Evolutionary conservation across 1,140 invertebrate genomes (phyloP), one percentile per base, ranked within the genome.

Genomic region (Drosophila simulans): DNA sequence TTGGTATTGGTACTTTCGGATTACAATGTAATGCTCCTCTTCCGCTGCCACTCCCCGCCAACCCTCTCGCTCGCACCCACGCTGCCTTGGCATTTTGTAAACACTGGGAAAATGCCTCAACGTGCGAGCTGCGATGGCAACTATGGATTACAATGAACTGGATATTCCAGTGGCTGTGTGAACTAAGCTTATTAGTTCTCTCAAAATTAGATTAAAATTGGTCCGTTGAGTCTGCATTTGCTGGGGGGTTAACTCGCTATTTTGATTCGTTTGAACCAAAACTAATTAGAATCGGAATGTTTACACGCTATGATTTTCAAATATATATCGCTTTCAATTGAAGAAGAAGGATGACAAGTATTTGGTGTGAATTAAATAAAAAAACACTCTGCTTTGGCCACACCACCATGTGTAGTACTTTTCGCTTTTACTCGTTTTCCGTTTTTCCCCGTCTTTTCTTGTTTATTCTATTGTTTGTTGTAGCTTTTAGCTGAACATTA

Each of bases 391-490:
- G 22, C 5, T 46, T 46, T 22, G 20, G 20, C 27, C 31, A 7
- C 48, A 51, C 48, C 11, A 51, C 4, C 45, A 48, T 22, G 20
- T 5, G 12, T 2, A 25, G 13, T 15, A 31, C 46, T 46, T n/a
- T 25, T 13, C 34, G 8, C 34, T 49, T 40, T 46, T 45, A 27
- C 15, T 25, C 35, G 10, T 27, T 58, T 25, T 17, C 45, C 60
- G 3, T 31, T 31, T 31, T 31, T 31, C 3, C 31, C 7, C 31
- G 31, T 37, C 12, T 13, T 40, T 12, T 15, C 77, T 82, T 82
- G 79, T 82, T 82, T 82, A 82, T 77, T 82, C 82, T 77, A 82
- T 69, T 77, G 77, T 58, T 77, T 82, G 60, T n/a, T 72, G 66
- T 81, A 70, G 66, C 79, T 82, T 64, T 82, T 74, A 77, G 68